Conservation (phyloP, 2,888 invertebrate genomes). For the Ectemnius lituratus region DNA sequence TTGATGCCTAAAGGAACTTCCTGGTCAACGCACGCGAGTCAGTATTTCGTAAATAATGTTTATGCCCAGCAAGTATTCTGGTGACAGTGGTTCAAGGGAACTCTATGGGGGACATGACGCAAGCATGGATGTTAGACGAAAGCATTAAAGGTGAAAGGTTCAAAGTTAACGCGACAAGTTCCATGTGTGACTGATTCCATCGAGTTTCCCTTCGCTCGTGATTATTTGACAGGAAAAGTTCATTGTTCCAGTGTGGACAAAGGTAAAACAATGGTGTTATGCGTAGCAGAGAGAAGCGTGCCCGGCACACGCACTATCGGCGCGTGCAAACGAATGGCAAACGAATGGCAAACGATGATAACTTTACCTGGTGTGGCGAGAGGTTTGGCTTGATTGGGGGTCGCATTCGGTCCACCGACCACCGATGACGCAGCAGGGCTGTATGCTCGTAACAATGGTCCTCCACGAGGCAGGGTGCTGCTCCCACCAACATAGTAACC, state of each 20-base stretch:
- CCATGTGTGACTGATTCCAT: neutral
- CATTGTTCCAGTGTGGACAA: neutral
- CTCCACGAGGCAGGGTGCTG: constrained; percentile 84
- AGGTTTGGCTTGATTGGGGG: constrained; percentile 69
- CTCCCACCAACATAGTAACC: constrained; percentile 85
- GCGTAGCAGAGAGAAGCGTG: no score
- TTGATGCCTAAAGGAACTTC: no score
- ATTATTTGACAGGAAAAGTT: neutral
- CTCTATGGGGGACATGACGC: neutral
- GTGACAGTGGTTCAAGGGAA: no score
- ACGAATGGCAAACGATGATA: neutral
- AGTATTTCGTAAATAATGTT: no score
- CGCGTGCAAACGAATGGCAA: neutral
- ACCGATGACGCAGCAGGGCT: constrained; percentile 81
- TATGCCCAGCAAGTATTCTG: no score
- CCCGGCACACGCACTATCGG: no score
- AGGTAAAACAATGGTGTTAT: no score
- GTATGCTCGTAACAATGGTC: constrained; percentile 83
- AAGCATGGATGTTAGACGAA: constrained; percentile 1
- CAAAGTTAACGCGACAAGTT: neutral
- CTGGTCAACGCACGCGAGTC: no score
- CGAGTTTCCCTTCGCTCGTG: neutral
- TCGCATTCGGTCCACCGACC: constrained; percentile 68
- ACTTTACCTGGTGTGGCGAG: constrained; percentile 71
- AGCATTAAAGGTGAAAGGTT: constrained; percentile 1